These are phyloP conservation scores for Trichogramma pretiosum DNA, from an alignment of 1,140 invertebrate species.

Conservation along the genomic window DNA sequence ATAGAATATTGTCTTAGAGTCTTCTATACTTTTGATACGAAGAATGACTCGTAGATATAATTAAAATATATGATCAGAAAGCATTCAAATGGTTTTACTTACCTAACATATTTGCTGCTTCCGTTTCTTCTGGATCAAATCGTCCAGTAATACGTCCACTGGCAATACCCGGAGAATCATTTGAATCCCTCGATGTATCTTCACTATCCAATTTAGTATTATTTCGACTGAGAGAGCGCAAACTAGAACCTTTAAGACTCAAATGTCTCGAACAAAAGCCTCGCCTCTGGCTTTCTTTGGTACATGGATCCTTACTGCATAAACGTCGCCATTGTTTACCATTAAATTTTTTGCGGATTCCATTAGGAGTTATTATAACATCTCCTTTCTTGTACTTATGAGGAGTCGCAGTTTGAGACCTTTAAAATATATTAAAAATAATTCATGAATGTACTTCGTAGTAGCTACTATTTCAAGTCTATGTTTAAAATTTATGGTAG, in stretches of 20 bases:
- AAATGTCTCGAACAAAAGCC: slow-evolving; percentile 95
- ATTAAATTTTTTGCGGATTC: slow-evolving; percentile 97
- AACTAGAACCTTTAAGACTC: slow-evolving; percentile 69
- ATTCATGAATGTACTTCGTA: neutral
- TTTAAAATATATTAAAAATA: slow-evolving; percentile 32
- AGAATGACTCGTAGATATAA: too few relatives aligned
- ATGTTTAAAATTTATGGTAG: too few relatives aligned
- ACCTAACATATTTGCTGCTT: slow-evolving; percentile 93
- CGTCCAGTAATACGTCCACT: slow-evolving; percentile 62
- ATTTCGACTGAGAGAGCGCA: slow-evolving; percentile 45
- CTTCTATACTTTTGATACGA: too few relatives aligned
- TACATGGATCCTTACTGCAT: slow-evolving; percentile 89
- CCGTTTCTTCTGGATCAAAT: slow-evolving; percentile 88
- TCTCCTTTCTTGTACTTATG: slow-evolving; percentile 98
- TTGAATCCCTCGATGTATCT: slow-evolving; percentile 80
- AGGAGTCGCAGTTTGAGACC: slow-evolving; percentile 85
- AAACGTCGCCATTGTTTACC: slow-evolving; percentile 97
- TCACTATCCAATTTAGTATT: slow-evolving; percentile 67
- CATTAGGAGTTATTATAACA: slow-evolving; percentile 90
- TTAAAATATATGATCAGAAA: too few relatives aligned
- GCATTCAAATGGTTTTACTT: slow-evolving; percentile 21
- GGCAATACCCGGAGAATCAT: slow-evolving; percentile 73
- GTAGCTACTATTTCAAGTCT: neutral
- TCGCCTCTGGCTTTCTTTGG: slow-evolving; percentile 94
- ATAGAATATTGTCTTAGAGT: too few relatives aligned